Percentiles rank a stretch among this genome's conserved stretches.
Conservation (phyloP, 2,797 vertebrate species). For the Centroberyx gerrardi region DNA sequence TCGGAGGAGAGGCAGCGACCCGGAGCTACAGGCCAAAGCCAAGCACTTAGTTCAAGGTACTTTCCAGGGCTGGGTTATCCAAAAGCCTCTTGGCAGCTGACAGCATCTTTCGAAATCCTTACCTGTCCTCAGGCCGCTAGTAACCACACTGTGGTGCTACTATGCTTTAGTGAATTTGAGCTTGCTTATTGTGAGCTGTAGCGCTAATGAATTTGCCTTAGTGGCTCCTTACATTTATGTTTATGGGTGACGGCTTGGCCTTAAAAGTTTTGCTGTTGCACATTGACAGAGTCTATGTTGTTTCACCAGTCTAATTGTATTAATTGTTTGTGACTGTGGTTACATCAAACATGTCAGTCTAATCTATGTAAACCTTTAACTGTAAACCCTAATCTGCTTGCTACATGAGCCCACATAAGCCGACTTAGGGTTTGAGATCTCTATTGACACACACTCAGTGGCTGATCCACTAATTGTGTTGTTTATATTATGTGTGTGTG, state of each 20-base stretch:
- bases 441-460: background rate
- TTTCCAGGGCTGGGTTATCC: slow-evolving; percentile 31
- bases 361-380: slow-evolving; percentile 20
- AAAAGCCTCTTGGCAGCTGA: slow-evolving; percentile 31
- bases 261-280: background rate
- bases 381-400: slow-evolving; percentile 1
- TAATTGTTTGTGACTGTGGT: slow-evolving; percentile 17
- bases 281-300: background rate
- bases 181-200: background rate
- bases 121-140: background rate
- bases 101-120: slow-evolving; percentile 11
- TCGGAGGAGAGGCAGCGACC: slow-evolving; percentile 44
- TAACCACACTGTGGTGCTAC: background rate
- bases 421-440: slow-evolving; percentile 3
- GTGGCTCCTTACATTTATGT: background rate
- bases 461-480: slow-evolving; percentile 22
- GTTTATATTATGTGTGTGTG: slow-evolving; percentile 7
- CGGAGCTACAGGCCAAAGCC: slow-evolving; percentile 58
- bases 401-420: background rate
- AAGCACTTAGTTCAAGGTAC: slow-evolving; percentile 74
- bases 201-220: no score
- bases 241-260: background rate
- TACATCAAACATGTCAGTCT: background rate
- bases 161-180: background rate
- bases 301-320: background rate